phyloP scores from a whole-genome alignment of 2,888 invertebrate species.

The Volucella inflata region DNA sequence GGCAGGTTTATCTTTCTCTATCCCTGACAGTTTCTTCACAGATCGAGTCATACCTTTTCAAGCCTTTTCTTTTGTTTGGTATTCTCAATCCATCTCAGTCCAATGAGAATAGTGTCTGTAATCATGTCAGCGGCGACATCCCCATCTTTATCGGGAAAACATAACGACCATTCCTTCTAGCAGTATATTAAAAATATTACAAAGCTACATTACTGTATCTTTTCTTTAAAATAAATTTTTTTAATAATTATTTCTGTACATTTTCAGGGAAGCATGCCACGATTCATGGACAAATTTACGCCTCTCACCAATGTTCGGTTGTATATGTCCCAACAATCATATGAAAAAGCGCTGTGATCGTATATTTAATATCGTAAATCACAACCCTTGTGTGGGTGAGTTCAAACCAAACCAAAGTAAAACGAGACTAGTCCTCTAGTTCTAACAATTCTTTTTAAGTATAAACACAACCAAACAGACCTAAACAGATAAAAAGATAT shows the following conservation, averaged over 20 bases:
- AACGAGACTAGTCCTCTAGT: conserved; percentile 11
- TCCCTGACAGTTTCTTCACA: too few species aligned
- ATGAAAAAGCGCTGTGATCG: conserved; percentile 94
- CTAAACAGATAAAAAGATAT: conserved; percentile 11
- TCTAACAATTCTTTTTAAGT: conserved; percentile 12
- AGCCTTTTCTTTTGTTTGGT: too few species aligned
- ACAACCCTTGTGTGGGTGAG: conserved; percentile 97
- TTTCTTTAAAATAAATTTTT: background rate
- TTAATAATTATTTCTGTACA: background rate
- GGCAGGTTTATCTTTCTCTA: too few species aligned
- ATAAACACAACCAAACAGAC: conserved; percentile 44
- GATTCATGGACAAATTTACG: conserved; percentile 94
- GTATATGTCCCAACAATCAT: conserved; percentile 95
- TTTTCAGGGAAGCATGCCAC: conserved; percentile 91
- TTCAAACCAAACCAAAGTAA: conserved; percentile 68
- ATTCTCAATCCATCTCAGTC: too few species aligned
- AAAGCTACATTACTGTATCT: background rate
- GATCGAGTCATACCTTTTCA: too few species aligned
- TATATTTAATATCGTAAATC: conserved; percentile 94
- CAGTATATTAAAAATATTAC: too few species aligned
- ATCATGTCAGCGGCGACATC: too few species aligned
- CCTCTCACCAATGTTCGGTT: conserved; percentile 95
- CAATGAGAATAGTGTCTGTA: too few species aligned
- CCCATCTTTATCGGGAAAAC: too few species aligned
- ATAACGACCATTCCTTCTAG: too few species aligned